Evolutionary conservation across 2,113 vertebrate genomes (phyloP).

Genomic region (Oxyura jamaicensis): DNA sequence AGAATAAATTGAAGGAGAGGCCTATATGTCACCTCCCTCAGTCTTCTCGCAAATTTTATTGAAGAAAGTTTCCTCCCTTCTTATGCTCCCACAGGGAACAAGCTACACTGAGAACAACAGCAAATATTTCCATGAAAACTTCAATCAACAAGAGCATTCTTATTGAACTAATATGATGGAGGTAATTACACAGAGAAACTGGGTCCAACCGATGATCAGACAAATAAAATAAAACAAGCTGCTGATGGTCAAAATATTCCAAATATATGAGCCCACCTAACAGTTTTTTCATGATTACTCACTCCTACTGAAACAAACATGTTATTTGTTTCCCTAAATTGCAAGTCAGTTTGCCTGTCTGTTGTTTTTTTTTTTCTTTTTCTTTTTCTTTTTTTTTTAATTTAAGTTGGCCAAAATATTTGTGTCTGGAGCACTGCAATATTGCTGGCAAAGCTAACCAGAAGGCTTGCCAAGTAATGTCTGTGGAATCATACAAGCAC

Average conservation of each 20-base stretch:
- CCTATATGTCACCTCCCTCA: fast-evolving
- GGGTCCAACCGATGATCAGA: not conserved
- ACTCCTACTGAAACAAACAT: not conserved
- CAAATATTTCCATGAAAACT: not conserved
- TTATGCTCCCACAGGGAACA: not conserved
- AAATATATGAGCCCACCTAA: not conserved
- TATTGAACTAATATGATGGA: not conserved
- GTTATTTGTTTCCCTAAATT: not conserved
- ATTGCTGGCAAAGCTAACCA: not conserved
- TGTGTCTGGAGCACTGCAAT: not conserved
- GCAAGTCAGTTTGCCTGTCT: not conserved
- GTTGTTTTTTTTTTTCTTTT: not conserved
- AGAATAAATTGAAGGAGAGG: not conserved
- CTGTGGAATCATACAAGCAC: not conserved
- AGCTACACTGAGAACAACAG: not conserved
- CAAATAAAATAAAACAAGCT: conserved; percentile 3
- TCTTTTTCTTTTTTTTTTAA: not conserved
- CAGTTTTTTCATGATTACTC: not conserved
- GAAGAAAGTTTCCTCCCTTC: not conserved
- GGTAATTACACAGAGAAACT: not conserved
- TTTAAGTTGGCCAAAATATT: not conserved
- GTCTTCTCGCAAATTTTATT: not conserved
- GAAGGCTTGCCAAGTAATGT: conserved; percentile 2
- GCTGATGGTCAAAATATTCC: not conserved
- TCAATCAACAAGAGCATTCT: not conserved